These are phyloP conservation scores for Monopis laevigella DNA, from an alignment of 2,888 invertebrate genomes.

Conservation along the genomic window DNA sequence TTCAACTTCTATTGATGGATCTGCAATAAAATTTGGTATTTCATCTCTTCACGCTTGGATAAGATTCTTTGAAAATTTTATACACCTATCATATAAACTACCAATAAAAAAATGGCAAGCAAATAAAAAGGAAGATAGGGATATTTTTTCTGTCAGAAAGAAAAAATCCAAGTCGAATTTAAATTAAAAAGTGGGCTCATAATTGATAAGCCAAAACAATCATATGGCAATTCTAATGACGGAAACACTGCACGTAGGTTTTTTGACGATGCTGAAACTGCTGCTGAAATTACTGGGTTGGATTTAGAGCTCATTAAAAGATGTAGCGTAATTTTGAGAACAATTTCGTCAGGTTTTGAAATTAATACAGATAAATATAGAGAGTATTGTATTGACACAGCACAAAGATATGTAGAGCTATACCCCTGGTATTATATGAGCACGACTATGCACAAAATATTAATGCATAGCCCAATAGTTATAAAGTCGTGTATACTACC, in stretches of 20 bases:
- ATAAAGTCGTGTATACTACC: background rate
- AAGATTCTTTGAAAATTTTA: background rate
- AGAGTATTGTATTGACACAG: background rate
- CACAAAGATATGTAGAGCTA: background rate
- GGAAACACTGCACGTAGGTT: conserved; percentile 18
- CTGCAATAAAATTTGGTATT: background rate
- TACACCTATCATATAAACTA: background rate
- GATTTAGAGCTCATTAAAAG: conserved; percentile 16
- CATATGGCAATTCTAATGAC: conserved; percentile 18
- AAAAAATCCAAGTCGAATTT: background rate
- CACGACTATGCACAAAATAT: background rate
- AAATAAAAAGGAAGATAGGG: background rate
- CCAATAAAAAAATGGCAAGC: background rate
- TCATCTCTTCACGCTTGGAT: too few relatives aligned
- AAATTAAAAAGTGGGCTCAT: background rate
- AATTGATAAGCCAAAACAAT: conserved; percentile 16
- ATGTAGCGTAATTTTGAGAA: conserved; percentile 16
- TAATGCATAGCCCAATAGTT: background rate
- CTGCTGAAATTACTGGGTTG: conserved; percentile 16
- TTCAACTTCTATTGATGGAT: background rate
- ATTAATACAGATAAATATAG: background rate
- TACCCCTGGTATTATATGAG: background rate
- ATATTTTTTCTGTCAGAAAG: background rate
- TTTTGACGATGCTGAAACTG: conserved; percentile 15
- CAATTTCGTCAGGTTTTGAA: conserved; percentile 13